phyloP scores from a whole-genome alignment of 2,888 invertebrate species.

The Choreutis nemorana region DNA sequence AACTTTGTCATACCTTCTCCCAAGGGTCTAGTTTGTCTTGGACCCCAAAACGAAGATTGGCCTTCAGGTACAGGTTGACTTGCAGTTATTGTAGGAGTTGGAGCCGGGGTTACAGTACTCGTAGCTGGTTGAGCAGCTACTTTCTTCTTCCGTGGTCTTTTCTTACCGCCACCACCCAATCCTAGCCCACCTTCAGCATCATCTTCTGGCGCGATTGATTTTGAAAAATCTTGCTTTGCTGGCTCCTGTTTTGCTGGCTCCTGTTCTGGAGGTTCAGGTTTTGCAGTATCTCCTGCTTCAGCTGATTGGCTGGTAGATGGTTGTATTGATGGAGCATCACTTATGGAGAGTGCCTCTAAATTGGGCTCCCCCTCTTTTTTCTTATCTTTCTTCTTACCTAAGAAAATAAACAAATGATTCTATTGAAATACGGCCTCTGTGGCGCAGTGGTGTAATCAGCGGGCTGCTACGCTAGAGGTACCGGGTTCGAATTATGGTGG shows the following conservation, averaged over 20 bases:
- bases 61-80: neutral
- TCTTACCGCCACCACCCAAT: conserved; percentile 14
- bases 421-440: too few species aligned
- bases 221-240: too few species aligned
- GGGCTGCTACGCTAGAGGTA: too few species aligned
- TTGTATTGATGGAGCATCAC: neutral
- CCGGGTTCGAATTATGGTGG: too few species aligned
- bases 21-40: too few species aligned
- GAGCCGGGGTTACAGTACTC: conserved; percentile 3
- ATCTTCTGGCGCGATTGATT: neutral
- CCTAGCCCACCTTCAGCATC: conserved; percentile 9
- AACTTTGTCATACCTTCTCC: too few species aligned
- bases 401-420: conserved; percentile 2
- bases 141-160: conserved; percentile 20
- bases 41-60: too few species aligned
- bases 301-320: neutral
- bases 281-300: neutral
- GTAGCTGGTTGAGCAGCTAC: conserved; percentile 9
- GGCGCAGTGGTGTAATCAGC: too few species aligned
- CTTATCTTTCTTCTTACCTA: conserved; percentile 19
- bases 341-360: neutral
- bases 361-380: conserved; percentile 1
- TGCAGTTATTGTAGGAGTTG: neutral
- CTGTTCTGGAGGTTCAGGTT: neutral
- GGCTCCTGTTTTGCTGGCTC: neutral